These are phyloP conservation scores for Smittia sp. DNA, from an alignment of 2,888 invertebrate genomes.

Conservation along the genomic window DNA sequence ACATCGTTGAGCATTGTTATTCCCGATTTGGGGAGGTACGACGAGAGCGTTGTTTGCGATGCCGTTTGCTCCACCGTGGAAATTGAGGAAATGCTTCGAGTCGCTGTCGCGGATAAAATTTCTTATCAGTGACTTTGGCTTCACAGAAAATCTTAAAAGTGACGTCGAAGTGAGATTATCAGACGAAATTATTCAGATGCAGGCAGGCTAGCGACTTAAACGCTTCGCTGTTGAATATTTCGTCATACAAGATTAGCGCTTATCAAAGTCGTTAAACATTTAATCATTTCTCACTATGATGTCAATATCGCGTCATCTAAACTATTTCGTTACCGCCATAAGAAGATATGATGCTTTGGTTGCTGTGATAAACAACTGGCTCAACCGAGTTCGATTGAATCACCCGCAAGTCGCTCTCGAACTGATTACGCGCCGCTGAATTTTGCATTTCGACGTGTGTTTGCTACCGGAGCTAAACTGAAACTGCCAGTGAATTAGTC, in stretches of 20 bases:
- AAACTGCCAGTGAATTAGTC: neutral
- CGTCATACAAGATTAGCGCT: too few relatives aligned
- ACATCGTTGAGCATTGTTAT: slow-evolving; percentile 69
- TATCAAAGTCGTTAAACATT: too few relatives aligned
- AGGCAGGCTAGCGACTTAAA: too few relatives aligned
- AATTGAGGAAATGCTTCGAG: neutral
- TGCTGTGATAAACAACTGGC: slow-evolving; percentile 45
- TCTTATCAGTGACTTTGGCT: neutral
- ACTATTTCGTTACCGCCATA: neutral
- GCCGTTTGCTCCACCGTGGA: slow-evolving; percentile 12
- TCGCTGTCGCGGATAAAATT: neutral
- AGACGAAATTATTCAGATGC: too few relatives aligned
- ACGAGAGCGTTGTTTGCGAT: slow-evolving; percentile 48
- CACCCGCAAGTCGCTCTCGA: slow-evolving; percentile 51
- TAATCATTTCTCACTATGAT: too few relatives aligned
- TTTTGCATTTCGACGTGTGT: slow-evolving; percentile 46
- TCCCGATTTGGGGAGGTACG: slow-evolving; percentile 65
- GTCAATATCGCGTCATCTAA: too few relatives aligned
- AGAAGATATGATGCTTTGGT: slow-evolving; percentile 33
- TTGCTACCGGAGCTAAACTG: neutral
- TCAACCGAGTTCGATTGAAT: slow-evolving; percentile 48
- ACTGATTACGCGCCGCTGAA: slow-evolving; percentile 51
- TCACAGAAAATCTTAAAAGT: too few relatives aligned
- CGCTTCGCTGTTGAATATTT: too few relatives aligned
- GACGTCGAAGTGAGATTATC: too few relatives aligned